Base-by-base conservation (phyloP, 2,888 invertebrate genomes). In the Subacronicta megacephala region DNA sequence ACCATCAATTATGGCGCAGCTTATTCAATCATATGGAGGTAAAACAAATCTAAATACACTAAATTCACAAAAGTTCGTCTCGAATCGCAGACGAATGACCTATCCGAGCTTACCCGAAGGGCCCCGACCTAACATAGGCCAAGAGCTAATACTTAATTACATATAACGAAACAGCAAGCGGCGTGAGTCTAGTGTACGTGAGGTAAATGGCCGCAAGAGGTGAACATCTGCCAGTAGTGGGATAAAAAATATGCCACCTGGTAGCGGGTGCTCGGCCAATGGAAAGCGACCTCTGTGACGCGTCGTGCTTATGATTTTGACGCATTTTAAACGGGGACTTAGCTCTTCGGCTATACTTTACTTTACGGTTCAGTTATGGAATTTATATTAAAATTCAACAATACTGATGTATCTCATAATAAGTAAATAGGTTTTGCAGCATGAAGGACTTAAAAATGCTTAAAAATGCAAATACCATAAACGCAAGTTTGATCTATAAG, bases 161-260 rank as follows among this genome's bases (percentile, higher is more conserved):
- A n/a, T n/a, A n/a, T 40, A 72, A 46, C 3, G 7, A 65, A 38
- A 43, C 38, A 49, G 41, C 31, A 18, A 40, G 35, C 54, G 73
- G 41, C 56, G 54, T 45, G 50, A 63, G 60, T 51, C 58, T 68
- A 63, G 62, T 51, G 61, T 51, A 37, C 54, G 55, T 18, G 73
- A 80, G 84, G 84, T 83, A 83, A 84, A 84, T 62, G 84, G 54
- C 82, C 84, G 66, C 58, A 52, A 60, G 55, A 60, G 70, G 52
- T 59, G 67, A 77, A 82, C 84, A 84, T 84, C 84, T 84, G 84
- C 78, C 74, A 62, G 52, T 43, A 31, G 62, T 51, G 45, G 62
- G 63, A 72, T 65, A 82, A 84, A 84, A 84, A 83, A 80, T 65
- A 62, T 51, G 61, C 69, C 84, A 84, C 84, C 84, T 84, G 84